Evolutionary conservation across 2,113 vertebrate species (phyloP), one percentile per base, ranked within the genome.

Genomic region (Burhinus oedicnemus): DNA sequence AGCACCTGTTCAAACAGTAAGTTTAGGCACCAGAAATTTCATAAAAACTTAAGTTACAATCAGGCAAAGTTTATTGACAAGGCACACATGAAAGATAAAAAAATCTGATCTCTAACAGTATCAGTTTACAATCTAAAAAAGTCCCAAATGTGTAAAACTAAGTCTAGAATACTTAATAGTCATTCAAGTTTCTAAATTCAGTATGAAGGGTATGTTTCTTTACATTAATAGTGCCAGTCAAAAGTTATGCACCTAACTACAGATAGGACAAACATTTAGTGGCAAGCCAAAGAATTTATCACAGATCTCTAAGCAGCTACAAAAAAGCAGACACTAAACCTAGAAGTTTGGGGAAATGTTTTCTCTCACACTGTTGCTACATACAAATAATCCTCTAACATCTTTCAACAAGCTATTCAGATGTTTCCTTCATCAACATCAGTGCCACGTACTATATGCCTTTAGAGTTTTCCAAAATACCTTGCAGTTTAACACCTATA

Each of bases 11-110:
- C 77, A 77, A 97, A 97, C 93, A 97, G 90, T 89, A 93, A 97
- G 93, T 97, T 97, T 97, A 98, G 98, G 98, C 98, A 98, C 98
- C 97, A 98, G 95, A 97, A 97, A 98, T 96, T 97, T 95, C 64
- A 95, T 96, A 78, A 96, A 95, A 98, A 97, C 62, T 42, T 77
- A 92, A 96, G 74, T 95, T 97, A 97, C 95, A 98, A 97, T 97
- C 96, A 98, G 89, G 75, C 40, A 96, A 94, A 98, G 96, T 98
- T 97, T 95, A 98, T 96, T 97, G 93, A 97, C 96, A 98, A 98
- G 98, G 98, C 98, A 98, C 98, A 97, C 95, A 98, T 96, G 97
- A 98, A 98, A 97, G 95, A 95, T 96, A 65, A 97, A 89, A 78
- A 97, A 96, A 93, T 90, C 86, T 95, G 64, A 96, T 90, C 90